Conservation (phyloP, 2,113 vertebrate species). For the Nesogale talazaci region DNA sequence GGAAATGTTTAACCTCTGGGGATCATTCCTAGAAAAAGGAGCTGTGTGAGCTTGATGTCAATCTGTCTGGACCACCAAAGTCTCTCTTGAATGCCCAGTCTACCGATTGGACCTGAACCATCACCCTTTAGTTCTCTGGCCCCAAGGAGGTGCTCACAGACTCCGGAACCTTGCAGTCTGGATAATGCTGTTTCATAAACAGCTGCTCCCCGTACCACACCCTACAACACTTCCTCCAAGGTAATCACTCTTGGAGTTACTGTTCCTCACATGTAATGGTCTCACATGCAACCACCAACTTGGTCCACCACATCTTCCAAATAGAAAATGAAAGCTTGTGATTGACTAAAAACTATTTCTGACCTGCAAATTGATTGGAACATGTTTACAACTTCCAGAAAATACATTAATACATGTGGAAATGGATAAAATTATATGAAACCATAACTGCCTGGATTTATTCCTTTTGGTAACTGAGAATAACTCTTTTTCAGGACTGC, state of each 20-base stretch:
- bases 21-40: neutral
- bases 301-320: neutral
- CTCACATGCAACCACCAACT: neutral
- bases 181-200: neutral
- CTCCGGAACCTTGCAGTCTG: neutral
- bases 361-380: neutral
- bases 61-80: neutral
- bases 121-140: neutral
- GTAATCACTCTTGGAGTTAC: neutral
- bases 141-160: neutral
- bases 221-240: neutral
- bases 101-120: neutral
- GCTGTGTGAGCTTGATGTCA: neutral
- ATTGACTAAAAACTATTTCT: conserved; percentile 1
- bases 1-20: neutral
- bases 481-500: neutral
- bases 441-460: neutral
- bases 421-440: conserved; percentile 13
- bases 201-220: neutral
- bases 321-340: neutral
- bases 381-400: neutral
- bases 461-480: neutral
- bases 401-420: neutral
- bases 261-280: neutral
- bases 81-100: neutral